Conservation (phyloP, 2,888 invertebrate species). For the Ophraella communa region DNA sequence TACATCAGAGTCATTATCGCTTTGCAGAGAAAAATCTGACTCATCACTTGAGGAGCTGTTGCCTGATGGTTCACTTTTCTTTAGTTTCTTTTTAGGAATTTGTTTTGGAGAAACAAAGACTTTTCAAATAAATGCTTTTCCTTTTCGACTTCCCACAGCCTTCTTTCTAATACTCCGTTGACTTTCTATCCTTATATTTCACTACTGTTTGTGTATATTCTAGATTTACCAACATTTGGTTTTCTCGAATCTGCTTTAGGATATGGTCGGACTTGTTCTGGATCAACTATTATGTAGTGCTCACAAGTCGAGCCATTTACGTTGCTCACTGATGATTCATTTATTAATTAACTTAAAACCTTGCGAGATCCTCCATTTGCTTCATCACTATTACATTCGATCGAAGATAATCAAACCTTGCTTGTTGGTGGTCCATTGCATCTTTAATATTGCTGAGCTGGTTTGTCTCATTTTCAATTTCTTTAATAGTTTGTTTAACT, state of each 20-base stretch:
- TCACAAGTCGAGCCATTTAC: no score
- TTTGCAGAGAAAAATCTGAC: slow-evolving; percentile 4
- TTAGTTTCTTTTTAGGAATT: slow-evolving; percentile 2
- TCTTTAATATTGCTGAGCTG: slow-evolving; percentile 1
- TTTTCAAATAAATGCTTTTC: neutral
- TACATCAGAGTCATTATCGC: slow-evolving; percentile 1
- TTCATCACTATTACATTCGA: slow-evolving; percentile 4
- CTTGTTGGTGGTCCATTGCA: neutral
- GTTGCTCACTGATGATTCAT: neutral
- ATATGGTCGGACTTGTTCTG: slow-evolving; percentile 5
- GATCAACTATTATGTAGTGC: neutral
- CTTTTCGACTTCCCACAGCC: neutral
- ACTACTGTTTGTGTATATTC: slow-evolving; percentile 3
- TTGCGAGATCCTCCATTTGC: slow-evolving; percentile 5
- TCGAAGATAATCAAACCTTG: neutral
- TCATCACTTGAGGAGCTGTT: neutral
- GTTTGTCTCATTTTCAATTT: neutral
- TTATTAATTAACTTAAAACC: neutral
- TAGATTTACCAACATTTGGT: slow-evolving; percentile 3
- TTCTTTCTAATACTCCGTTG: neutral
- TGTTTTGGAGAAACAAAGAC: neutral
- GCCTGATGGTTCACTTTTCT: neutral
- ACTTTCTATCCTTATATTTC: neutral
- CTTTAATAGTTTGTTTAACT: neutral
- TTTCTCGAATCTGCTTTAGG: slow-evolving; percentile 1